phyloP scores from a whole-genome alignment of 2,797 vertebrate species.

The Sebastes hopkinsi region DNA sequence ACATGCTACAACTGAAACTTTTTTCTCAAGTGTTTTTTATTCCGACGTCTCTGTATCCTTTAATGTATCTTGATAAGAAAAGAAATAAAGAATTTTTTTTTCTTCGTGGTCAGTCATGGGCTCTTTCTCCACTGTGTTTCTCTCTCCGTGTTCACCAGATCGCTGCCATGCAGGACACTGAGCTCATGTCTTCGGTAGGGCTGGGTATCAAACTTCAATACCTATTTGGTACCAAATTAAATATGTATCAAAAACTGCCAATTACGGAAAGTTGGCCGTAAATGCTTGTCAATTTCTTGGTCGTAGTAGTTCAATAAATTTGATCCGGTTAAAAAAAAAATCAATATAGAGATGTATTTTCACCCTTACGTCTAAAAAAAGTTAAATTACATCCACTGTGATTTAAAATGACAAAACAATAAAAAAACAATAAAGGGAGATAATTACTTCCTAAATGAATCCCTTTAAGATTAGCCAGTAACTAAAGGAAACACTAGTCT shows the following conservation, averaged over 20 bases:
- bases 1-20: slow-evolving; percentile 77
- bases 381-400: background rate
- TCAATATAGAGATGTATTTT: no score
- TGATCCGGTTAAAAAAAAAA: no score
- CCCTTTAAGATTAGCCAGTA: no score
- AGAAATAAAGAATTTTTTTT: slow-evolving; percentile 83
- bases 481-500: background rate
- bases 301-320: no score
- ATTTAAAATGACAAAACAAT: background rate
- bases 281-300: background rate
- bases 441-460: background rate
- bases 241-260: background rate
- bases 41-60: slow-evolving; percentile 83
- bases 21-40: slow-evolving; percentile 82
- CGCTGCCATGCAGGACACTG: background rate
- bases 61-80: slow-evolving; percentile 86
- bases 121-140: slow-evolving; percentile 6
- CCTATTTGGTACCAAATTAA: background rate
- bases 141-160: no score
- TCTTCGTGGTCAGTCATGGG: slow-evolving; percentile 76
- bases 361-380: background rate
- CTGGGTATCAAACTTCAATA: background rate
- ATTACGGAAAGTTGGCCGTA: background rate
- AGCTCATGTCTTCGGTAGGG: rapidly evolving
- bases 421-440: background rate